phyloP scores from a whole-genome alignment of 2,888 invertebrate species.

The Agonum fuliginosum region DNA sequence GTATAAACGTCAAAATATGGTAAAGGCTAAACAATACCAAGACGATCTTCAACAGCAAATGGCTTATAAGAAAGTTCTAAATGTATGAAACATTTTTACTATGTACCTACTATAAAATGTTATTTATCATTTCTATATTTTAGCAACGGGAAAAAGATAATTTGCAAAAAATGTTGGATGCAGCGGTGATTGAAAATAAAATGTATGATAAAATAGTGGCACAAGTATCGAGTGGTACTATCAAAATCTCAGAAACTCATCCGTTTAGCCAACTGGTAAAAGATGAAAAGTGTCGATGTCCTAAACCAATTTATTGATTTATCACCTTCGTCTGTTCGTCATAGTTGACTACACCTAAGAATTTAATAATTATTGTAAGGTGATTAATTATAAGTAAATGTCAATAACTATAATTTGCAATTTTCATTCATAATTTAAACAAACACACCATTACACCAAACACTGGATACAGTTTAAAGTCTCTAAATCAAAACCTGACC shows the following conservation, averaged over 20 bases:
- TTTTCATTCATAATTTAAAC: too few relatives aligned
- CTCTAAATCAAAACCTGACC: too few relatives aligned
- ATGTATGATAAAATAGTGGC: constrained; percentile 67
- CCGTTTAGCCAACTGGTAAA: constrained; percentile 69
- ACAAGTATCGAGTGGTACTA: constrained; percentile 64
- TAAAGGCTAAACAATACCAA: constrained; percentile 67
- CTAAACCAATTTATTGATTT: constrained; percentile 37
- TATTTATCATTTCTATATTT: constrained; percentile 6
- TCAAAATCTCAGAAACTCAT: constrained; percentile 66
- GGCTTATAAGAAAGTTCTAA: background rate
- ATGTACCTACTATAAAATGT: background rate
- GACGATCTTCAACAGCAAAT: constrained; percentile 66
- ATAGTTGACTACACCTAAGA: too few relatives aligned
- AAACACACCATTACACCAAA: too few relatives aligned
- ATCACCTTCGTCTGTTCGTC: too few relatives aligned
- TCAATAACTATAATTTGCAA: too few relatives aligned
- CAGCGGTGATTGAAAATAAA: constrained; percentile 69
- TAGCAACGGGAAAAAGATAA: constrained; percentile 69
- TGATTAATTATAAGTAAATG: too few relatives aligned
- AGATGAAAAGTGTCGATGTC: constrained; percentile 67
- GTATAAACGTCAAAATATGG: constrained; percentile 66
- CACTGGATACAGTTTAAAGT: too few relatives aligned
- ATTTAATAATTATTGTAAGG: too few relatives aligned
- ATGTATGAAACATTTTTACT: background rate
- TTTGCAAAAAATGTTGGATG: constrained; percentile 67